These are phyloP conservation scores for Oreochromis niloticus DNA, from an alignment of 2,113 vertebrate genomes.

Conservation along the genomic window DNA sequence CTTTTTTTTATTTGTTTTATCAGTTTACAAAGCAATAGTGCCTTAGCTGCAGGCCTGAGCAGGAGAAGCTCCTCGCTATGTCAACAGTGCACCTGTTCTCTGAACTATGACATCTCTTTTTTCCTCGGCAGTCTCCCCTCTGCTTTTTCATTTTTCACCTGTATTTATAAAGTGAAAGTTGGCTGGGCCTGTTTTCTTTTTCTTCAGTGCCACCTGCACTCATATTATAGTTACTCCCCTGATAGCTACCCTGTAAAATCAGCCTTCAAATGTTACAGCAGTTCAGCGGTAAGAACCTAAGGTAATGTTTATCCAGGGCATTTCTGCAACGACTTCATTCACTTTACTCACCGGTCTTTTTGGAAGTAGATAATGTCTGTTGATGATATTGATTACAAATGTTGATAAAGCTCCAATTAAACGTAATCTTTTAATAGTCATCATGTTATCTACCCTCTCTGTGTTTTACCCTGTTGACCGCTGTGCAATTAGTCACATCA, in stretches of 20 bases:
- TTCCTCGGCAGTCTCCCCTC: neutral
- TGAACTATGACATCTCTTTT: neutral
- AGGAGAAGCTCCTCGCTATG: neutral
- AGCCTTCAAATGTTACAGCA: neutral
- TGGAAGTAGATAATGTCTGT: neutral
- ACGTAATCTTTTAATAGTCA: neutral
- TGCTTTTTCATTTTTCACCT: neutral
- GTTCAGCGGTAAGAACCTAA: neutral
- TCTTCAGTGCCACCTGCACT: neutral
- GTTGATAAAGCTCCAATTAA: neutral
- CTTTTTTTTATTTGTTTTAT: neutral
- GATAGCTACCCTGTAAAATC: slow-evolving; percentile 7
- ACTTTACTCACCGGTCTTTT: neutral
- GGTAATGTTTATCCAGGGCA: neutral
- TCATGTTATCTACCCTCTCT: neutral
- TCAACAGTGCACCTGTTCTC: neutral
- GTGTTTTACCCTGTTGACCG: neutral
- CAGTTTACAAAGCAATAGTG: neutral
- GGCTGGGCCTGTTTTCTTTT: slow-evolving; percentile 4
- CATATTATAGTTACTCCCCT: neutral
- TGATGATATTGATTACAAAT: neutral
- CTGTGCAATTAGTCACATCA: neutral
- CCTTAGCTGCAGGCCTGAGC: neutral
- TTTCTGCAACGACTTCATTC: neutral
- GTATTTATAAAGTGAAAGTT: neutral